phyloP scores from a whole-genome alignment of 2,888 invertebrate species.

The Sinhomidia bicolor region DNA sequence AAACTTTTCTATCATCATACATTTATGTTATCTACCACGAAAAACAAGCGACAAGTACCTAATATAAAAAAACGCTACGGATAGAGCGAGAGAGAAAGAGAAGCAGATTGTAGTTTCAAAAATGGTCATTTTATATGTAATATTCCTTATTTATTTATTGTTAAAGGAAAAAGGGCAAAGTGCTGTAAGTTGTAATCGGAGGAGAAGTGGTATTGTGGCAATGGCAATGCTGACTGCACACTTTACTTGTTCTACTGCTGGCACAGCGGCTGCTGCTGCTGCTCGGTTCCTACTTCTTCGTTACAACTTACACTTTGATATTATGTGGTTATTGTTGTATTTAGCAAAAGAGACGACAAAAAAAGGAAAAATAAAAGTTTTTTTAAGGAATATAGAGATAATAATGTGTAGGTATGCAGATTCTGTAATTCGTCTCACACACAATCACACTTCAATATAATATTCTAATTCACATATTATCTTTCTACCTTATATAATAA shows the following conservation, averaged over 20 bases:
- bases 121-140: conserved; percentile 54
- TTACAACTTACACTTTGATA: too few relatives aligned
- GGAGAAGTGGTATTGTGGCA: too few relatives aligned
- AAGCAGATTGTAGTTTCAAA: too few relatives aligned
- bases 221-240: conserved; percentile 24
- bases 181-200: conserved; percentile 55
- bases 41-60: too few relatives aligned
- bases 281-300: conserved; percentile 3
- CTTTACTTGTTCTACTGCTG: conserved; percentile 13
- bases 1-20: too few relatives aligned
- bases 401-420: conserved; percentile 27
- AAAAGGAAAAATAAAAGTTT: not conserved
- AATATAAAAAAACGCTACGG: too few relatives aligned
- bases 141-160: conserved; percentile 49
- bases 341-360: not conserved
- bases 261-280: too few relatives aligned
- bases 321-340: not conserved
- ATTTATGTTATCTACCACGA: too few relatives aligned
- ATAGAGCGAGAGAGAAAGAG: too few relatives aligned
- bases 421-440: conserved; percentile 35
- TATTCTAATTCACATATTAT: conserved; percentile 8
- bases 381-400: not conserved
- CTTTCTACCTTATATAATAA: conserved; percentile 1
- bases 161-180: conserved; percentile 51
- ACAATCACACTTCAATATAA: conserved; percentile 5